Base-by-base conservation (phyloP, 1,140 invertebrate genomes). In the Galleria mellonella region DNA sequence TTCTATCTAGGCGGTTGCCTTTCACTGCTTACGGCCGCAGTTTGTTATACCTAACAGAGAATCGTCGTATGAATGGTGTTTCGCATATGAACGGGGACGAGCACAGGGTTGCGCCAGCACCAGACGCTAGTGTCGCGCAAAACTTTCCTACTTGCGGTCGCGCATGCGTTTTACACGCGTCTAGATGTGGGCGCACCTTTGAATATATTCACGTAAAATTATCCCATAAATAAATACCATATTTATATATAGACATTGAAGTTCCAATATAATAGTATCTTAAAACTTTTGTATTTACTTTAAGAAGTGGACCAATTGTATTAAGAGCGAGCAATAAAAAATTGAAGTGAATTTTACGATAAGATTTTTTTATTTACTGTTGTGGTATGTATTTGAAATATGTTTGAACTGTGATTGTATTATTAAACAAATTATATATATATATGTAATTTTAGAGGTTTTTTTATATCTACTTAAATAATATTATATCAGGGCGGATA, bases 311-410 rank as follows among this genome's bases (percentile, higher is more conserved):
- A 32, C n/a, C n/a, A n/a, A n/a, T 33, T 55, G 48, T 33, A 42
- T 31, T 30, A 32, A 30, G 31, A 51, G 27, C 33, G 13, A 15
- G 48, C 45, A 33, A 55, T 49, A 50, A 51, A 10, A n/a, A 47
- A 47, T 49, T 43, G 12, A n/a, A 37, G 51, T 51, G 48, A 31
- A 57, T 43, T 55, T 55, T 41, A 35, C 53, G 52, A 67, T 64
- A 62, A 60, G 61, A 47, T 47, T 58, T 43, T 58, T 52, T 49
- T 42, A 51, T 55, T 58, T 62, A 51, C 29, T 38, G 47, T 53
- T 59, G 50, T 43, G 57, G 68, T 68, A 43, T 62, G 64, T 59
- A 12, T 27, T 45, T 47, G n/a, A n/a, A n/a, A n/a, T 23, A 23
- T 3, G 17, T 23, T 23, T 23, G 6, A 23, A n/a, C n/a, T n/a